Evolutionary conservation across 2,888 invertebrate species (phyloP), one percentile per base, ranked within the genome.

Genomic region (Archips crataeganus): DNA sequence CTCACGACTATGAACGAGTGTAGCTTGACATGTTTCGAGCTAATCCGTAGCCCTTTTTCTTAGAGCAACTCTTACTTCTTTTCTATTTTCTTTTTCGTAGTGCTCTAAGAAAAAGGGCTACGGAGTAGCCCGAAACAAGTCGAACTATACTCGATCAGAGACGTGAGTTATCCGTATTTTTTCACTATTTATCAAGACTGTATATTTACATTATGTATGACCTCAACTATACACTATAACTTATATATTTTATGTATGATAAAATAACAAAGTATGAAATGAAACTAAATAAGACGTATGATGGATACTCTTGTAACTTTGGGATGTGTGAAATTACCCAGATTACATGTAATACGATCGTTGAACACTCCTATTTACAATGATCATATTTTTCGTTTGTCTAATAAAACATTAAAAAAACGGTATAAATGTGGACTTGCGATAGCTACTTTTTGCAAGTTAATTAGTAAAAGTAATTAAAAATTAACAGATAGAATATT

Each of bases 281-380:
- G 79, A 54, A 54, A 54, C 79, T 78, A 78, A n/a, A n/a, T n/a
- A n/a, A 77, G 80, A 79, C 79, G 73, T 79, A 81, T 80, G 81
- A 81, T 80, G 81, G 80, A 80, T 78, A 77, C 79, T 79, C 79
- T 77, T 77, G 75, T 70, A 71, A 70, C 59, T 59, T 70, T 57
- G 64, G 32, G 68, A 75, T 62, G 74, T 69, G 69, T 66, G 67
- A 61, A 74, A 63, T 42, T 65, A 49, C 32, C 45, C 65, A 49
- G 47, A 39, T n/a, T 36, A 42, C 23, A 51, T 34, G 49, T 65
- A 59, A 60, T 36, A 73, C 64, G 68, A 49, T 59, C 45, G 34
- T 49, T 57, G 36, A 66, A 54, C 45, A 61, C 66, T 42, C 66
- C 75, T 86, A 87, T 87, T 82, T 87, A 87, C 85, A 87, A 77